These are phyloP conservation scores for Neuroscelio doddi DNA, from an alignment of 2,888 invertebrate species.

Conservation along the genomic window DNA sequence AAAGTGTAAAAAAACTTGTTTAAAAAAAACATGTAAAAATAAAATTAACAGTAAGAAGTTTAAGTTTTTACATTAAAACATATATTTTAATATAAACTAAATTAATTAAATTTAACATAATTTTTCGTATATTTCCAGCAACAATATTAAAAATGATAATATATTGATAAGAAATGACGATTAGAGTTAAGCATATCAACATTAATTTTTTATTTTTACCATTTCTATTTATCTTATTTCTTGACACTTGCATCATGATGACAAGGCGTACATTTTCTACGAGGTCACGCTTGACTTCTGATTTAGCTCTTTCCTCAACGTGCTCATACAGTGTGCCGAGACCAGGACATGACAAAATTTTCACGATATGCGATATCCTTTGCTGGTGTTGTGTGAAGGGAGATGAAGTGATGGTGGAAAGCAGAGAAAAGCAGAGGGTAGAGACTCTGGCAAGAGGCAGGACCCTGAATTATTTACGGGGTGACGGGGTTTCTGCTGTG, in stretches of 20 bases:
- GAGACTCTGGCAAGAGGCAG: conserved; percentile 37
- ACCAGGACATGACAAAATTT: conserved; percentile 4
- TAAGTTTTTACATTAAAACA: too few species aligned
- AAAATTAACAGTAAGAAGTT: too few species aligned
- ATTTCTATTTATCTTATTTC: conserved; percentile 1
- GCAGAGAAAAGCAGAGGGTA: conserved; percentile 20
- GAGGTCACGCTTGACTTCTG: conserved; percentile 36
- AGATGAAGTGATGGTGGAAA: conserved; percentile 9
- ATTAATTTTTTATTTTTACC: background rate
- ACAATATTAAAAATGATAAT: too few species aligned
- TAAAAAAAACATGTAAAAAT: too few species aligned
- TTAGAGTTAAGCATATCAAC: too few species aligned
- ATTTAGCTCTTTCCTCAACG: conserved; percentile 15
- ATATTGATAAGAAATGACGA: background rate
- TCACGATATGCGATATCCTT: conserved; percentile 14
- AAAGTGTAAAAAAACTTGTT: too few species aligned
- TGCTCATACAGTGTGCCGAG: conserved; percentile 3
- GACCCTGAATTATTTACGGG: conserved; percentile 55
- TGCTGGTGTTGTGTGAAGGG: conserved; percentile 7
- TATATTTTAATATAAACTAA: too few species aligned
- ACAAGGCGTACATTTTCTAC: conserved; percentile 51
- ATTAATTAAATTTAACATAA: too few species aligned
- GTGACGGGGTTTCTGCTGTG: conserved; percentile 41
- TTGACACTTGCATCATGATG: conserved; percentile 8
- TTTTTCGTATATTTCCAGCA: too few species aligned